phyloP scores from a whole-genome alignment of 2,113 vertebrate species.

The Chaetops frenatus region DNA sequence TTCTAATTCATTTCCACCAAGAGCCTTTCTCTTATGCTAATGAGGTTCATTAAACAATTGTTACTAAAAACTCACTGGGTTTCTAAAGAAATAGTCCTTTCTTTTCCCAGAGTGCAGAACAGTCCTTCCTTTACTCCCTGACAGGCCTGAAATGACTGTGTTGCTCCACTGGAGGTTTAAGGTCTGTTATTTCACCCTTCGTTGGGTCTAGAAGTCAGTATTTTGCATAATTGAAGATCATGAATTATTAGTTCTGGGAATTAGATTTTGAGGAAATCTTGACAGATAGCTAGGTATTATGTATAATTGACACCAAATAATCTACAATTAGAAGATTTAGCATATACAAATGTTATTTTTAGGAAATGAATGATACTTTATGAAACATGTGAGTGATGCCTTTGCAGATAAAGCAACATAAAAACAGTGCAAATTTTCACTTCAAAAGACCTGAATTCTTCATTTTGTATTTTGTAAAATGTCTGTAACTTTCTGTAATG shows the following conservation, averaged over 20 bases:
- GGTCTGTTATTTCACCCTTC: neutral
- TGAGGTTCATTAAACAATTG: slow-evolving; percentile 39
- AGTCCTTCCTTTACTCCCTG: neutral
- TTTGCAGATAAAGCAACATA: neutral
- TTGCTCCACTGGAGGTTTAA: neutral
- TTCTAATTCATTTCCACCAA: slow-evolving; percentile 34
- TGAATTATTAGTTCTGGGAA: neutral
- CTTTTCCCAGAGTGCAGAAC: neutral
- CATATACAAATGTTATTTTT: neutral
- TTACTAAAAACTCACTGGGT: neutral
- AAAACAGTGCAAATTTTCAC: neutral
- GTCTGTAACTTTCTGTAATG: neutral
- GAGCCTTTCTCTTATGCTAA: slow-evolving; percentile 50
- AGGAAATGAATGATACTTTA: neutral
- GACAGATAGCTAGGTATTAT: neutral
- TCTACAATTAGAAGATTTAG: neutral
- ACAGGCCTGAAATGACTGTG: neutral
- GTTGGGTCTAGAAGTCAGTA: neutral
- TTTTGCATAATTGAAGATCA: slow-evolving; percentile 2
- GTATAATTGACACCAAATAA: neutral
- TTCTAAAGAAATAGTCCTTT: neutral
- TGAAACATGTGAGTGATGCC: neutral
- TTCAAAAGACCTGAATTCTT: neutral
- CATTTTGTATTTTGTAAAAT: neutral
- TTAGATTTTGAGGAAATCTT: neutral